phyloP scores from a whole-genome alignment of 2,113 vertebrate species.

The Bubalus kerabau region DNA sequence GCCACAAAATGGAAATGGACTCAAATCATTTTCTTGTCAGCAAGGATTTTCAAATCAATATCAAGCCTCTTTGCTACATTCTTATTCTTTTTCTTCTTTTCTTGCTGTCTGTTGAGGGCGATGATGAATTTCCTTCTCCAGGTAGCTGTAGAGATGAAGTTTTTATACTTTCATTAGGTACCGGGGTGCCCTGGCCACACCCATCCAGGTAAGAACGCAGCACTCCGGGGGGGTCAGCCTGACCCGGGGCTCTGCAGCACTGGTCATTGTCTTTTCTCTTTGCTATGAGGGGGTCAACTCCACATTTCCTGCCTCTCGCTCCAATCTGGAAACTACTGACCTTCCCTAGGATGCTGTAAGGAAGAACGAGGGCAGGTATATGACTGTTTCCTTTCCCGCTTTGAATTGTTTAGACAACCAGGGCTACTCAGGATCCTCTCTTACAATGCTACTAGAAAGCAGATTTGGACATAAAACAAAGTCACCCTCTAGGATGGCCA shows the following conservation, averaged over 20 bases:
- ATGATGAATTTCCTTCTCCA: conserved; percentile 15
- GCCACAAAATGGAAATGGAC: conserved; percentile 19
- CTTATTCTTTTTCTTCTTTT: conserved; percentile 23
- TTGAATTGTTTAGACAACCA: neutral
- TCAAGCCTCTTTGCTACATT: conserved; percentile 24
- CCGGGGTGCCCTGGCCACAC: accelerated
- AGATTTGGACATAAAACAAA: neutral
- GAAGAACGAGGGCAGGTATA: too few species aligned
- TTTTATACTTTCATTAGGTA: neutral
- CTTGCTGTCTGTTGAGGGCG: neutral
- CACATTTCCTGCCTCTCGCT: neutral
- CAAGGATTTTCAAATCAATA: conserved; percentile 61
- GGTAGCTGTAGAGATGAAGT: neutral
- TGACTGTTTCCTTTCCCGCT: neutral
- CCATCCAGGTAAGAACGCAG: neutral
- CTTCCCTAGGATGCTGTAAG: neutral
- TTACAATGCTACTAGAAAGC: neutral
- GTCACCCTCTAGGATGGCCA: neutral
- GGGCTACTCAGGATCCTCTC: neutral
- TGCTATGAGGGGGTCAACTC: neutral
- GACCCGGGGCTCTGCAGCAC: accelerated
- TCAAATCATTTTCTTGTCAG: conserved; percentile 54
- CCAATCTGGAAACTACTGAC: neutral
- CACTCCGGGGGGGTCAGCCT: accelerated
- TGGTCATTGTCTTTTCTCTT: neutral